These are phyloP conservation scores for Lepeophtheirus nordmannii DNA, from an alignment of 2,888 invertebrate genomes.

Conservation along the genomic window DNA sequence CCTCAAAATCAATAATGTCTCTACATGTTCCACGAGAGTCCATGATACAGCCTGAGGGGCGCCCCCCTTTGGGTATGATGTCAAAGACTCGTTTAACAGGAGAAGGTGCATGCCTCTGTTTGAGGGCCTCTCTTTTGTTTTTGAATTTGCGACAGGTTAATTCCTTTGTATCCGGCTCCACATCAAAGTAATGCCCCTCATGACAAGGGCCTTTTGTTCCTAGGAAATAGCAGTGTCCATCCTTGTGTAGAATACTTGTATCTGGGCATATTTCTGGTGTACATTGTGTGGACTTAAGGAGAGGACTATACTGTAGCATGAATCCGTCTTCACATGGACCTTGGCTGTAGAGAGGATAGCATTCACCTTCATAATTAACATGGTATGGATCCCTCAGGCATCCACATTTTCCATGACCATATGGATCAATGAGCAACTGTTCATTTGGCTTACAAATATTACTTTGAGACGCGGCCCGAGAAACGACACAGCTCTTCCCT, in stretches of 20 bases:
- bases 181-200: not conserved
- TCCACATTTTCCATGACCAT: slow-evolving; percentile 3
- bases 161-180: not conserved
- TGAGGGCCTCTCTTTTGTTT: not conserved
- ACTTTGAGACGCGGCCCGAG: not conserved
- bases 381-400: slow-evolving; percentile 9
- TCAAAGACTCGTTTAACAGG: not conserved
- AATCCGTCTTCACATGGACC: slow-evolving; percentile 3
- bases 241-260: not conserved
- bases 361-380: slow-evolving; percentile 9
- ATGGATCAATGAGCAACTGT: slow-evolving; percentile 4
- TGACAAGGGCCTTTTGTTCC: not conserved
- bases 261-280: slow-evolving; percentile 2
- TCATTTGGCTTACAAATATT: slow-evolving; percentile 3
- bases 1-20: not conserved
- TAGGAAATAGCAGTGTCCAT: not conserved
- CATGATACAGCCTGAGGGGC: not conserved
- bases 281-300: not conserved
- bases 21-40: not conserved
- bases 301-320: not conserved
- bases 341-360: not conserved
- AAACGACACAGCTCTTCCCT: not conserved
- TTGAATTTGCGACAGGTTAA: not conserved
- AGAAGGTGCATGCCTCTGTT: not conserved
- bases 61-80: not conserved